Evolutionary conservation across 2,888 invertebrate species (phyloP).

Genomic region (Agriotes lineatus): DNA sequence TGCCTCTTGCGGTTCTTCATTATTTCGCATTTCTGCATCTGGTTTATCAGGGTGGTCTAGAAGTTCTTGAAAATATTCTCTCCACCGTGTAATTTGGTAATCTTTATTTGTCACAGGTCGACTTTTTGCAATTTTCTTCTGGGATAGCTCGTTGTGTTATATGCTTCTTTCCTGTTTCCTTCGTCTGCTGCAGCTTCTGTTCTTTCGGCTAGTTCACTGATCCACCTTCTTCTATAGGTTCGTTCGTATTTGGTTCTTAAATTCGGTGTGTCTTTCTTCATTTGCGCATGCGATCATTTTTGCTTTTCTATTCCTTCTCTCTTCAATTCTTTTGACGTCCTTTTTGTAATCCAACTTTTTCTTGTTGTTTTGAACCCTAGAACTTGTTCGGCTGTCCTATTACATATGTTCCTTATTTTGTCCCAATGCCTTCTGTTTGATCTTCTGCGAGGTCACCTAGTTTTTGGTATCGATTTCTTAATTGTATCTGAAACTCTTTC

Average conservation of each 20-base stretch:
- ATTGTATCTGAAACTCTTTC: background rate
- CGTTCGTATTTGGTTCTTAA: background rate
- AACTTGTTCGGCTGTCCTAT: background rate
- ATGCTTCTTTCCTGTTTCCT: background rate
- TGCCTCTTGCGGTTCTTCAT: background rate
- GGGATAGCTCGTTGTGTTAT: background rate
- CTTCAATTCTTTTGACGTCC: background rate
- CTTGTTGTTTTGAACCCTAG: background rate
- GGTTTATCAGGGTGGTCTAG: background rate
- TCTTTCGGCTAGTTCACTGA: background rate
- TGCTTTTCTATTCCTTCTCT: background rate
- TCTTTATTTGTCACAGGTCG: background rate
- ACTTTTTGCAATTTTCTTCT: background rate
- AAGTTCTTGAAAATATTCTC: background rate
- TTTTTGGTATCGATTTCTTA: conserved; percentile 1
- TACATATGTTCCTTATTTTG: background rate
- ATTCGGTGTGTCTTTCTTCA: background rate
- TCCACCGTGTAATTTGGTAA: background rate
- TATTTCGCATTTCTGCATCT: background rate
- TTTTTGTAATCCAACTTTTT: background rate
- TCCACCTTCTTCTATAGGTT: background rate
- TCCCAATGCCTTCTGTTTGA: background rate
- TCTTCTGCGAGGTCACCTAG: background rate
- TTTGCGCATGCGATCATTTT: background rate
- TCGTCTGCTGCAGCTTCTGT: background rate